A percentile compares a stretch with the other conserved stretches of the same genome.
These are phyloP conservation scores for Steinernema scapterisci DNA, from an alignment of 2,888 invertebrate species.

Conservation along the genomic window DNA sequence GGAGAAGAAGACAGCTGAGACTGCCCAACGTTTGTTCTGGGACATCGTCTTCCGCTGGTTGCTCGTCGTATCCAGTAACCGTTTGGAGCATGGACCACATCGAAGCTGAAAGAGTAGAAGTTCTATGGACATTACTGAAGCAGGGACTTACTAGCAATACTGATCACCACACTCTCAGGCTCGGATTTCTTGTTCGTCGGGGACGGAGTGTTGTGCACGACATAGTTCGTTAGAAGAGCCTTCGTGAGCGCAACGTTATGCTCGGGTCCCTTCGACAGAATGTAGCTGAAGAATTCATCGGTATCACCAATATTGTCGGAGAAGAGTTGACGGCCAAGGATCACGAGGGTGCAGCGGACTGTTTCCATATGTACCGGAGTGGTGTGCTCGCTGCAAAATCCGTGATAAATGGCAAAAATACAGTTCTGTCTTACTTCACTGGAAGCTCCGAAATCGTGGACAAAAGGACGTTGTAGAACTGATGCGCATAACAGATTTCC, in stretches of 20 bases:
- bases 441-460: constrained; percentile 72
- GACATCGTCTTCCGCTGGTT: constrained; percentile 35
- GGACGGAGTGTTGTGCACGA: constrained; percentile 65
- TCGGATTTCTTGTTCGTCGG: constrained; percentile 68
- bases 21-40: constrained; percentile 68
- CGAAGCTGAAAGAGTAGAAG: no score
- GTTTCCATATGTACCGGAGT: constrained; percentile 68
- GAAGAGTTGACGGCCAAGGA: constrained; percentile 71
- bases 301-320: constrained; percentile 67
- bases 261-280: constrained; percentile 67
- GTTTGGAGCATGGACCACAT: constrained; percentile 61
- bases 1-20: constrained; percentile 84
- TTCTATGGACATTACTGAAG: neutral
- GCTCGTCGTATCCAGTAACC: neutral
- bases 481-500: neutral
- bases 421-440: constrained; percentile 78
- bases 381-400: constrained; percentile 58
- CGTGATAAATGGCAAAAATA: neutral
- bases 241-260: constrained; percentile 66
- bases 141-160: constrained; percentile 73
- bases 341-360: constrained; percentile 69
- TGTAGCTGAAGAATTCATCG: neutral
- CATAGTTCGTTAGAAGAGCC: constrained; percentile 68
- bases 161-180: constrained; percentile 83
- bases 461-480: neutral